Conservation (phyloP, 2,888 invertebrate species). For the Sinodicranocentrus sp. region DNA sequence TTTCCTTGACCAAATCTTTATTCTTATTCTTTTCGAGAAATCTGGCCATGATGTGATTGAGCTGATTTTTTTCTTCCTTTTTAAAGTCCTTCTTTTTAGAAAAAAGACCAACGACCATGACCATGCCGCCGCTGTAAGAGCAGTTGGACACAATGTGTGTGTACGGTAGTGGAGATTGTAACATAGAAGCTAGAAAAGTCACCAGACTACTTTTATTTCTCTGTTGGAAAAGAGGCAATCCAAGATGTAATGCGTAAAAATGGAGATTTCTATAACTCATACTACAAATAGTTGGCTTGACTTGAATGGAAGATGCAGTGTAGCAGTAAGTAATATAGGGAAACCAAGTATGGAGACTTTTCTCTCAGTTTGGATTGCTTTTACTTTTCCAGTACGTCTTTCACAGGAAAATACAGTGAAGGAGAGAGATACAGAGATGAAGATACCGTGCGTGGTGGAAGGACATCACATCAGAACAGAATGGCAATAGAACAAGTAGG, state of each 20-base stretch:
- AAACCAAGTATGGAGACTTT: neutral
- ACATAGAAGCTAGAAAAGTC: constrained; percentile 7
- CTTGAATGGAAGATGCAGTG: constrained; percentile 11
- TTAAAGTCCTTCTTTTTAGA: constrained; percentile 3
- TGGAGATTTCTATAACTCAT: constrained; percentile 35
- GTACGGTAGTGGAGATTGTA: neutral
- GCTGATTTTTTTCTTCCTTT: constrained; percentile 34
- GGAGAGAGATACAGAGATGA: constrained; percentile 18
- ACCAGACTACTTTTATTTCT: constrained; percentile 37
- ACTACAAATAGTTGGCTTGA: neutral
- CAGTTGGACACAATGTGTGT: constrained; percentile 32
- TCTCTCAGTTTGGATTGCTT: neutral
- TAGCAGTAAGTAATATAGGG: neutral
- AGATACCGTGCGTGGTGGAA: constrained; percentile 25
- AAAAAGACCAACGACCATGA: constrained; percentile 48
- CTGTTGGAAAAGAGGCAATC: constrained; percentile 20
- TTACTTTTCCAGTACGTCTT: neutral
- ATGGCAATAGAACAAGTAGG: constrained; percentile 43
- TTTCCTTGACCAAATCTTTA: constrained; percentile 19
- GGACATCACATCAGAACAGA: constrained; percentile 6
- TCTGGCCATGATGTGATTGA: constrained; percentile 59
- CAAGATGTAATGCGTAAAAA: constrained; percentile 31
- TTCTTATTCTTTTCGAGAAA: constrained; percentile 33
- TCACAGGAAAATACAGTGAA: constrained; percentile 2
- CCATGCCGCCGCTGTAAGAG: constrained; percentile 35